Evolutionary conservation across 2,113 vertebrate species (phyloP).

Genomic region (Pomatorhinus ruficollis): DNA sequence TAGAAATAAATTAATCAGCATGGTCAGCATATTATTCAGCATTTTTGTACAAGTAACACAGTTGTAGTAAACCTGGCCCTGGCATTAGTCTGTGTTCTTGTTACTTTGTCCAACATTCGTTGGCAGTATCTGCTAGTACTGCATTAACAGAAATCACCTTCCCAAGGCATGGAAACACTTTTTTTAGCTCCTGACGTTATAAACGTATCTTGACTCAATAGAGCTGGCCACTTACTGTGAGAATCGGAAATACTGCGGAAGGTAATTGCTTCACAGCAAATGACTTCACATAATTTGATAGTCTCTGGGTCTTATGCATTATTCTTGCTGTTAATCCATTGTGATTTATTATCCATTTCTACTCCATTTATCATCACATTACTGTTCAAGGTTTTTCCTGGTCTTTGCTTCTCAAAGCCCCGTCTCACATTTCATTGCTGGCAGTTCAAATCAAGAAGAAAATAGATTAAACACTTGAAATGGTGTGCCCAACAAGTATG

Average conservation of each 20-base stretch:
- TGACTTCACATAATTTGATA: background rate
- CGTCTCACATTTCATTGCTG: background rate
- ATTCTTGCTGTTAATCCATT: background rate
- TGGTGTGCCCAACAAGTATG: background rate
- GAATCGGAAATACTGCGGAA: background rate
- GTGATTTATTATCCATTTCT: conserved; percentile 13
- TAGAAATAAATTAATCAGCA: background rate
- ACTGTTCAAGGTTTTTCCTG: background rate
- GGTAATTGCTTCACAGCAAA: conserved; percentile 5
- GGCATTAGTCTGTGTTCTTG: background rate
- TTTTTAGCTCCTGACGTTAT: background rate
- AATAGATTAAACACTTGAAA: background rate
- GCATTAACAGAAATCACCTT: conserved; percentile 39
- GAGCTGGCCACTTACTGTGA: background rate
- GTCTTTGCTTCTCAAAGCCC: background rate
- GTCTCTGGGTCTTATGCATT: background rate
- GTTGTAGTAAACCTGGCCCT: background rate
- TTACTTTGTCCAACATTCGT: background rate
- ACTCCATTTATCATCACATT: background rate
- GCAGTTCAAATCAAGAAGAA: background rate
- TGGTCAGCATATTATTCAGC: background rate
- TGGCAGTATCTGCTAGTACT: background rate
- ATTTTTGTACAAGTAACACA: background rate
- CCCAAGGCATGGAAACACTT: background rate
- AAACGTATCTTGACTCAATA: background rate